Conservation (phyloP, 2,797 vertebrate species). For the Balearica regulorum region DNA sequence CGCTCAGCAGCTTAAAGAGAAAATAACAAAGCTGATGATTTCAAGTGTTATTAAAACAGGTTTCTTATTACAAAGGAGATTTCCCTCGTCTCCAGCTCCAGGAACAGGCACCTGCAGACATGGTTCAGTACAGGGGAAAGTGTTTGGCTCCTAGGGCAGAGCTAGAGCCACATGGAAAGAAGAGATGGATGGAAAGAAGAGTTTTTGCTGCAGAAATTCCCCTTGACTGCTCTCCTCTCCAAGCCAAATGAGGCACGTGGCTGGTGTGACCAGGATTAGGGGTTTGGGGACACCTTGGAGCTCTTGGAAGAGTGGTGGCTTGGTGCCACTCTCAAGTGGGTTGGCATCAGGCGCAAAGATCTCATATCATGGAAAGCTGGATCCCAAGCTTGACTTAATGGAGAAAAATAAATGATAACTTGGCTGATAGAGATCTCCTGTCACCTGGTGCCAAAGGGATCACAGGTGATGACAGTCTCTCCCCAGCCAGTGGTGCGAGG, state of each 20-base stretch:
- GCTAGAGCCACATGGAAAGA: not conserved
- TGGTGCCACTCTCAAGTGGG: not conserved
- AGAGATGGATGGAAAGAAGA: not conserved
- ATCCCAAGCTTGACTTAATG: not conserved
- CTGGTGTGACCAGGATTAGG: not conserved
- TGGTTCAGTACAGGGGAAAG: not conserved
- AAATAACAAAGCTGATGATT: not conserved
- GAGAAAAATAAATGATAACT: not conserved
- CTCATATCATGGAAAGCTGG: not conserved
- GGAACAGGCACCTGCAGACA: not conserved
- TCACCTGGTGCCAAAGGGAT: not conserved
- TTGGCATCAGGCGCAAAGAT: not conserved
- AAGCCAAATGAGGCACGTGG: not conserved
- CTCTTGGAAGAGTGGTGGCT: not conserved
- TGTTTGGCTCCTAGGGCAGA: not conserved
- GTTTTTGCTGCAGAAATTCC: not conserved
- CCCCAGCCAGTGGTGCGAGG: fast-evolving
- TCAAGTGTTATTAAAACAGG: not conserved
- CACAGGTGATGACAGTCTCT: not conserved
- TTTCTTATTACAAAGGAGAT: not conserved
- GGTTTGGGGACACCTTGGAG: not conserved
- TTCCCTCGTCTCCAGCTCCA: not conserved
- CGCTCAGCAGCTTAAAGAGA: not conserved
- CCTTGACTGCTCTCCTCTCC: not conserved
- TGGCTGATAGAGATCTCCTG: not conserved